Evolutionary conservation across 37 sponge, comb jelly and placozoan species (phyloP), one percentile per base, ranked within the genome.

Genomic region (Geodia barretti): DNA sequence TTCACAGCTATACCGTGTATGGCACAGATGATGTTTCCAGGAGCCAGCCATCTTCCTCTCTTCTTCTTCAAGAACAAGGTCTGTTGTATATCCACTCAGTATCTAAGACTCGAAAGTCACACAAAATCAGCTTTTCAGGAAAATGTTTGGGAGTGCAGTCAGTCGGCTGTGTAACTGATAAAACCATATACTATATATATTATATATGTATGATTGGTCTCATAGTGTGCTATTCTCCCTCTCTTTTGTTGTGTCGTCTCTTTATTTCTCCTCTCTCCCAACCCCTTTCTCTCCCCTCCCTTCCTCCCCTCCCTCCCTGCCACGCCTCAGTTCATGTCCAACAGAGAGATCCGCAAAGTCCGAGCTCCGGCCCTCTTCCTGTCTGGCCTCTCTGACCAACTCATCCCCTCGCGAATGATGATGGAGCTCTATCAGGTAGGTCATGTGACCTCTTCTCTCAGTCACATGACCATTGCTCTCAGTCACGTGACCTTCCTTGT

Each of bases 11-110:
- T 98, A 9, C 97, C 95, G n/a, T 76, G 71, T 62, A 94, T 96
- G 91, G 96, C 95, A 3, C 90, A 90, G 43, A 82, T 77, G 39
- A 79, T 98, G 84, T 91, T 98, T 70, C 87, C 97, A 5, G 93
- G 88, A 11, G 87, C 87, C 9, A 77, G 82, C 24, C 69, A 66
- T 68, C 63, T 96, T 38, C 99, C 99, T 36, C 59, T 78, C 39
- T 69, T 94, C 74, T 94, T 85, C 81, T 98, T 92, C 86, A 92
- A 94, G 79, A 98, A 98, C 75, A 90, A 96, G 95, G 94, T 96
- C 20, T 4, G 35, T 63, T 30, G 21, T 39, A 14, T 26, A 60
- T 26, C 11, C n/a, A n/a, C n/a, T n/a, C n/a, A n/a, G n/a, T n/a
- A n/a, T n/a, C n/a, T n/a, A n/a, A n/a, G n/a, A n/a, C n/a, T n/a